Conservation (phyloP, 1,140 invertebrate genomes). For the Drosophila pseudoananassae region DNA sequence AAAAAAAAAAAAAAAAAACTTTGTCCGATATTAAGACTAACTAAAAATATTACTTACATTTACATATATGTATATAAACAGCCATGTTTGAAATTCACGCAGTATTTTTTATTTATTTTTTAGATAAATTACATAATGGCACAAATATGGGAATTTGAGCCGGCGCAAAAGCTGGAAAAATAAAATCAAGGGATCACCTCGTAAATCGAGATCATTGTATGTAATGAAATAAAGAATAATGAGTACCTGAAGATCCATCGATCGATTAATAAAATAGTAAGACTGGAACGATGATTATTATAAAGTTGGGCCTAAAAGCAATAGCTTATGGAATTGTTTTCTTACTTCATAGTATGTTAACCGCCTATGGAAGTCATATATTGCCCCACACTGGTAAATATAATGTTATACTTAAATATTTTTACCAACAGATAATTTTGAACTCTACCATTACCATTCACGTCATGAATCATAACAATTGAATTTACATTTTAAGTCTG, state of each 20-base stretch:
- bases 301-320: neutral
- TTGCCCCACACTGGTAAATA: neutral
- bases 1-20: too few species aligned
- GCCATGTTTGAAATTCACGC: too few species aligned
- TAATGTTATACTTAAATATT: neutral
- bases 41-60: too few species aligned
- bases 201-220: neutral
- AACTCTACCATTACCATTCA: too few species aligned
- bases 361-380: neutral
- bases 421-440: neutral
- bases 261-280: neutral
- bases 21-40: too few species aligned
- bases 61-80: too few species aligned
- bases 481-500: too few species aligned
- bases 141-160: neutral
- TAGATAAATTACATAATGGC: neutral
- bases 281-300: neutral
- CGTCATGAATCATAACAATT: too few species aligned
- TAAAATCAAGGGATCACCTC: neutral
- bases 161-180: neutral
- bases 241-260: constrained; percentile 1
- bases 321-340: constrained; percentile 4
- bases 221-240: neutral
- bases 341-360: neutral
- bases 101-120: neutral